phyloP scores from a whole-genome alignment of 2,888 invertebrate species.

The Liopterus haemorrhoidalis region DNA sequence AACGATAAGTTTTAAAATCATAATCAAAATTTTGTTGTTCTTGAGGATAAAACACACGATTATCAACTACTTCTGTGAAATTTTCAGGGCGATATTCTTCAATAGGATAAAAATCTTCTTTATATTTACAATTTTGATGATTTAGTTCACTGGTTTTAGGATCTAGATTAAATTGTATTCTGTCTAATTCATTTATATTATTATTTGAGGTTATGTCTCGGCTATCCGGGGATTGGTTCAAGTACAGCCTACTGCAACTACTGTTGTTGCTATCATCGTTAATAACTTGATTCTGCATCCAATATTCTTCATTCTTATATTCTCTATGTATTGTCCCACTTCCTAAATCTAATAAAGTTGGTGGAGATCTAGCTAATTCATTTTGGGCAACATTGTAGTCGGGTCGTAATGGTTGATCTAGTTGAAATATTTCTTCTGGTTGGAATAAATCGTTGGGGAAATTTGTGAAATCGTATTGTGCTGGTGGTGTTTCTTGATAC shows the following conservation, averaged over 20 bases:
- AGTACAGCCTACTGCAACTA: constrained; percentile 42
- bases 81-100: no score
- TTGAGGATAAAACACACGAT: constrained; percentile 15
- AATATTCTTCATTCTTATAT: constrained; percentile 56
- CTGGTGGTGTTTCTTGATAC: constrained; percentile 40
- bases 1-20: constrained; percentile 20
- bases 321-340: constrained; percentile 62
- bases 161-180: constrained; percentile 25
- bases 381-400: constrained; percentile 53
- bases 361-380: constrained; percentile 56
- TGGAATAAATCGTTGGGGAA: constrained; percentile 62
- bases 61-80: no score
- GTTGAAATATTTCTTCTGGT: constrained; percentile 71
- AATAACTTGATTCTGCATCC: constrained; percentile 51
- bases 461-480: constrained; percentile 55
- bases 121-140: constrained; percentile 14
- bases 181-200: constrained; percentile 33
- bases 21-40: constrained; percentile 18
- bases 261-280: constrained; percentile 51
- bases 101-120: no score
- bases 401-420: constrained; percentile 64
- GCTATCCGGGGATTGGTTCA: constrained; percentile 51
- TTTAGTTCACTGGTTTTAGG: constrained; percentile 16
- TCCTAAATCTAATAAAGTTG: constrained; percentile 65
- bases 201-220: constrained; percentile 44